Evolutionary conservation across 2,888 invertebrate species (phyloP), one percentile per base, ranked within the genome.

Genomic region (Heliothis peltigera): DNA sequence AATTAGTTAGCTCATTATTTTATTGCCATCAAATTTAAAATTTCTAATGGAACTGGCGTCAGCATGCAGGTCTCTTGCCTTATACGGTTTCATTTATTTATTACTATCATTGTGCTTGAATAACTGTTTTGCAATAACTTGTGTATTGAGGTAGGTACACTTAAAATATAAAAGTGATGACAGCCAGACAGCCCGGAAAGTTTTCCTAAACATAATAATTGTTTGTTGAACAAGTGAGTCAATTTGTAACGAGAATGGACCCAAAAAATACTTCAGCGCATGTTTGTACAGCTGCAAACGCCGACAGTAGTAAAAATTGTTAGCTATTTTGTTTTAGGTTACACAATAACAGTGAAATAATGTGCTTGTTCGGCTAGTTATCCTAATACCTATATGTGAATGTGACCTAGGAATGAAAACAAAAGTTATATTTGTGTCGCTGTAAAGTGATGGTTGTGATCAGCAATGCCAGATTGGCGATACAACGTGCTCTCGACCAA

Each of bases 401-500:
- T 66, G 60, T 72, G 77, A 81, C 74, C 65, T 76, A 74, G 84
- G 82, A 73, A 86, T 86, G 85, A 79, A 77, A 65, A 81, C 66
- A 82, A 72, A 67, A 58, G 75, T 77, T 83, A 79, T 76, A 77
- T 80, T 77, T 73, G 84, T 84, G 80, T 74, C 62, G 70, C 57
- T 71, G 76, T 82, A 84, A 84, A 91, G 94, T 93, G 89, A 93
- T 94, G 93, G 87, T 91, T 86, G 82, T 85, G 80, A 82, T 87
- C 80, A 86, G 92, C 88, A 81, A 95, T 95, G 95, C 95, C 95
- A 80, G 95, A 95, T 87, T 95, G 95, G 95, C 93, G 95, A 80
- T 94, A 95, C 92, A 95, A 95, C 89, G 94, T 95, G 83, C 88
- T 95, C 83, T 95, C 95, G 79, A 94, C 95, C 83, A 95, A 93